Evolutionary conservation across 2,113 vertebrate genomes (phyloP), one percentile per base, ranked within the genome.

Genomic region (Thamnophis sirtalis): DNA sequence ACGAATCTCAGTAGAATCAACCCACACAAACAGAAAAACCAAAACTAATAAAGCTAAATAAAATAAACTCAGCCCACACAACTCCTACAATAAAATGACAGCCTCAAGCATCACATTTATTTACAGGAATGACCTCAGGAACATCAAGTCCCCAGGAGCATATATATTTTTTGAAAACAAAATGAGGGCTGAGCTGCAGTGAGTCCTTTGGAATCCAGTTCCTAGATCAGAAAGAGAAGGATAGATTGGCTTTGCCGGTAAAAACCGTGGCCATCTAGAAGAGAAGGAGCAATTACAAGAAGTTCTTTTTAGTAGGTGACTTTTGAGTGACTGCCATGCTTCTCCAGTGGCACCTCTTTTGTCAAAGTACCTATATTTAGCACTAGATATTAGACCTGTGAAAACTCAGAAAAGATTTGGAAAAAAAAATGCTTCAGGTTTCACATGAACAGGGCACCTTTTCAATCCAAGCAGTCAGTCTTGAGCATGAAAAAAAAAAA

Each of bases 21-120:
- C 90, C 58, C 86, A 80, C 91, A 85, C 22, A 94, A 95, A 94
- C 9, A 90, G n/a, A n/a, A 53, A 4, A 50, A 26, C 38, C 90
- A 94, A 92, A 4, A 68, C 11, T 24, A 5, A 51, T n/a, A 49
- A 92, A 95, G 91, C 3, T 21, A 93, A 89, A 15, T 1, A 91
- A 91, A 93, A 89, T 89, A 91, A 93, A 91, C 0, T 54, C 43
- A 93, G 21, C 3, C 93, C 88, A 94, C 15, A 93, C 88, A 92
- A 86, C 55, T 84, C 2, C 7, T 80, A 22, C 92, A 51, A 80
- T 80, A 80, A 80, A 80, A 80, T 21, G 73, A 38, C 73, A 80
- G 63, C 33, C 33, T 38, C 73, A 21, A 21, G 73, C 73, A 80
- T 21, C 33, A 80, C 17, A 21, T 80, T 43, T 80, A 43, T 80